Base-by-base conservation (phyloP, 2,113 vertebrate species). In the Cavia aperea region DNA sequence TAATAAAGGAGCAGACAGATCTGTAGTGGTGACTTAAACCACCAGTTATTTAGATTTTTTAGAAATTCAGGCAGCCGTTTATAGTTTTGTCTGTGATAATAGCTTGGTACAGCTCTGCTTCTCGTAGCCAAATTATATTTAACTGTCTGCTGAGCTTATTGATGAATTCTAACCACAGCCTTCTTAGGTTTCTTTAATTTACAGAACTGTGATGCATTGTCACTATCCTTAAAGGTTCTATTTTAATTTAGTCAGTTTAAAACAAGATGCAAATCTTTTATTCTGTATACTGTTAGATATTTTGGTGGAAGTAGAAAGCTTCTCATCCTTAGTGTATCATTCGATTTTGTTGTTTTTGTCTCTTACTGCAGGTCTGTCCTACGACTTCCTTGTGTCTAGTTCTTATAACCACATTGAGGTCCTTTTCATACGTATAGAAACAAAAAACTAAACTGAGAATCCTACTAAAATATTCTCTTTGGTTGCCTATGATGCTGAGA, bases 191-290 rank as follows among this genome's bases (percentile, higher is more conserved):
- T 78, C 75, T 86, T 89, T 92, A 89, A 94, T 93, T 93, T 95
- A 77, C 39, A 60, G 83, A 91, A 94, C 65, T n/a, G n/a, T 58
- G 91, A 84, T 93, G 54, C n/a, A 63, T 78, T 87, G 83, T 85
- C 86, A 58, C 19, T 9, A 75, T 89, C 60, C 86, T 91, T 91
- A 84, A 81, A 94, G 75, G 33, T 88, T 95, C 94, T 89, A 36
- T 92, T 96, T 96, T 96, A 90, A 93, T 88, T 88, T 90, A 73
- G 92, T 82, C 68, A 75, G 82, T 93, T 90, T 86, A 91, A 94
- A 92, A 95, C 66, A 92, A 89, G 31, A 36, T 94, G 81, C 46
- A 65, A 63, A 66, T 65, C 92, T 93, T 86, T 79, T 63, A 46
- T 33, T 66, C 60, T 65, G 43, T 82, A 66, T 70, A 56, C 68